These are phyloP conservation scores for Pinna nobilis DNA, from an alignment of 1,140 invertebrate species.

Conservation along the genomic window DNA sequence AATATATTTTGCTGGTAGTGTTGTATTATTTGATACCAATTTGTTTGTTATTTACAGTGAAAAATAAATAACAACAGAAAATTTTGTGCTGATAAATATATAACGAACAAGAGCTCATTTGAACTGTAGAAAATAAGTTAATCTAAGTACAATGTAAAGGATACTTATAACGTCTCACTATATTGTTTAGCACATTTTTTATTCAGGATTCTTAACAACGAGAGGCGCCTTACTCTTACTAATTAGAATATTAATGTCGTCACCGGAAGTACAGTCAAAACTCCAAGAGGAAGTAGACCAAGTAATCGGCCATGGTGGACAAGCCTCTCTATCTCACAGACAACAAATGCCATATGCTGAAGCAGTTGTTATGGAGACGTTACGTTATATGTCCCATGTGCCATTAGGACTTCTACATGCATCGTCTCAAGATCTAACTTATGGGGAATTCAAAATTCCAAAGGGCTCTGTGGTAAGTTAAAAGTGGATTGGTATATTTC, in stretches of 20 bases:
- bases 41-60: no score
- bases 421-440: not conserved
- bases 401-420: conserved; percentile 4
- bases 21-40: no score
- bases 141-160: no score
- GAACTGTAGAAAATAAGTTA: no score
- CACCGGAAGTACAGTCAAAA: conserved; percentile 1
- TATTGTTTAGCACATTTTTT: not conserved
- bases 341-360: not conserved
- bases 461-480: not conserved
- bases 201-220: conserved; percentile 1
- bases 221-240: not conserved
- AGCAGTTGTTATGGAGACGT: conserved; percentile 1
- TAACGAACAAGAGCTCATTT: no score
- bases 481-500: no score
- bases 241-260: not conserved
- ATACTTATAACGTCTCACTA: no score
- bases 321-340: conserved; percentile 2
- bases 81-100: no score
- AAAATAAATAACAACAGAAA: no score
- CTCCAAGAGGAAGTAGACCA: conserved; percentile 19
- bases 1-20: no score
- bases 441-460: not conserved
- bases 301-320: not conserved
- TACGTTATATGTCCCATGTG: conserved; percentile 7